phyloP scores from a whole-genome alignment of 1,140 invertebrate genomes.

The Sweltsa coloradensis region DNA sequence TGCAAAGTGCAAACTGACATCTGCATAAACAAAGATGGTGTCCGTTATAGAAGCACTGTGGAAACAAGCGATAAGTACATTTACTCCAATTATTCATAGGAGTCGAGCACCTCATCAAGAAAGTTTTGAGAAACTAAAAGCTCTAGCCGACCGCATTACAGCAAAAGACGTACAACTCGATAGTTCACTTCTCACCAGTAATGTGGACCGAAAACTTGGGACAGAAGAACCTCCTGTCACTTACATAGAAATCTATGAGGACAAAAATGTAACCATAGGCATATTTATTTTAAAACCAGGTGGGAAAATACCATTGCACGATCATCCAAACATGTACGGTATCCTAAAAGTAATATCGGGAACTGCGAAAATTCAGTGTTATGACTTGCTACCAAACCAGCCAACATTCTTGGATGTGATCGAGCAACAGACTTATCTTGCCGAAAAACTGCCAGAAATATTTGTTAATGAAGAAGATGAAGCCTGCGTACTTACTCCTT shows the following conservation, averaged over 20 bases:
- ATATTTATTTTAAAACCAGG: constrained; percentile 72
- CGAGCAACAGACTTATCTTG: no score
- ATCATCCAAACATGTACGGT: constrained; percentile 87
- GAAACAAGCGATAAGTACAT: constrained; percentile 12
- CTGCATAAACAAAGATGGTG: neutral
- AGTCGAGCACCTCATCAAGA: constrained; percentile 2
- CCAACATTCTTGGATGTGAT: no score
- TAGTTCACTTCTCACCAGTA: neutral
- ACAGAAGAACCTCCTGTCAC: constrained; percentile 55
- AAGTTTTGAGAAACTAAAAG: constrained; percentile 8
- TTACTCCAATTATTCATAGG: neutral
- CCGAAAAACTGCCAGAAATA: constrained; percentile 22
- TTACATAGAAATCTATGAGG: constrained; percentile 72
- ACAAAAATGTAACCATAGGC: constrained; percentile 62
- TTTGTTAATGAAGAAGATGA: constrained; percentile 30
- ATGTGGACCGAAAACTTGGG: neutral
- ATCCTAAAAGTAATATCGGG: constrained; percentile 72
- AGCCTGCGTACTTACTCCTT: constrained; percentile 58
- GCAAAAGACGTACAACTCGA: constrained; percentile 10
- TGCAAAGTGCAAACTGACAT: neutral
- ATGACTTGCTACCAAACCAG: constrained; percentile 23
- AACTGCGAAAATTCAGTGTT: constrained; percentile 52
- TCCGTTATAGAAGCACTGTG: constrained; percentile 1
- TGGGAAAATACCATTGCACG: constrained; percentile 73
- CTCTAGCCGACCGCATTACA: constrained; percentile 3